Base-by-base conservation (phyloP, 2,797 vertebrate species). In the Vultur gryphus region DNA sequence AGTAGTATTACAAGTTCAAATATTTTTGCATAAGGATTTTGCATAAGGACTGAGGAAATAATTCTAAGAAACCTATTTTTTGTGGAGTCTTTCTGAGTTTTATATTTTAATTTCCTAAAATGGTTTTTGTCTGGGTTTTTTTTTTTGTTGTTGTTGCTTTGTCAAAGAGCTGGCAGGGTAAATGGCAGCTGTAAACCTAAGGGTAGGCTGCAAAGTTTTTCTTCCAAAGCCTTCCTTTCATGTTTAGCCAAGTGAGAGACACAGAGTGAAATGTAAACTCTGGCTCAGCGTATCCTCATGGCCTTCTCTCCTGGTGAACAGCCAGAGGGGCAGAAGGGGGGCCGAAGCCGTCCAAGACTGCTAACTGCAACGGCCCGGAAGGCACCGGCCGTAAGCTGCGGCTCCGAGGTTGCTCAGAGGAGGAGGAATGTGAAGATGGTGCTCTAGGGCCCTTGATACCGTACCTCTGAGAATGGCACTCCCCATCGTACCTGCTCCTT, bases 201-300 rank as follows among this genome's bases (percentile, higher is more conserved):
- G 98, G 97, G 95, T 97, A 97, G 93, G 87, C 96, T 93, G 94
- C 88, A 31, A 70, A 95, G 77, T 75, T 93, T 93, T 94, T 87
- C 86, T 95, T 86, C 95, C 79, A 91, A 96, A 98, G 79, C 95
- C 70, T 97, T 91, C 66, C 96, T 98, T 98, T 98, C 98, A 98
- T 97, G 95, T 98, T 97, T 96, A 98, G 98, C 98, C 98, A 98
- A 98, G 93, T 97, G 91, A 97, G 97, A 97, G 94, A 90, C 96
- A 92, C 13, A 31, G 92, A 97, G 92, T 96, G 95, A 98, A 98
- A 97, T 94, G 93, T 95, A 96, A 97, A 96, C 93, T 92, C 81
- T 39, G 7, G 43, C 73, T 97, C 9, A 6, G 90, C 49, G 7
- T 91, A 79, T 91, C 71, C 96, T 75, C 35, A 4, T 2, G 75